Evolutionary conservation across 2,113 vertebrate species (phyloP), one percentile per base, ranked within the genome.

Genomic region (Crocuta crocuta): DNA sequence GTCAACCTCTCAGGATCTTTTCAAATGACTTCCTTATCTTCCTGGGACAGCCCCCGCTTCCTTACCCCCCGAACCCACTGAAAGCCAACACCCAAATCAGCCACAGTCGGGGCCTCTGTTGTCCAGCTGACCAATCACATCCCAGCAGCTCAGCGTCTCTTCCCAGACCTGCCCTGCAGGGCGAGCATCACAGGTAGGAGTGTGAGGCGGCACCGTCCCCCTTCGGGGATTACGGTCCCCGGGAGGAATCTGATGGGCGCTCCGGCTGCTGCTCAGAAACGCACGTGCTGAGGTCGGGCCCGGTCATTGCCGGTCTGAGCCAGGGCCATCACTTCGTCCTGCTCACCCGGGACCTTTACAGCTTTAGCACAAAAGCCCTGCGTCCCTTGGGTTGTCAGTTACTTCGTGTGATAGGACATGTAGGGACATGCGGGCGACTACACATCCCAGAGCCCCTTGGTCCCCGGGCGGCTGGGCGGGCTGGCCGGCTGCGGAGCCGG

Each of bases 111-210:
- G 4, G 24, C 53, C 12, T 8, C 26, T 15, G 68, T 7, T 28
- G 35, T 48, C 95, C 31, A 1, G 0, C 39, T 4, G 48, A 33
- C 33, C 15, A 5, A 7, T 31, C 5, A 4, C 17, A 12, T 31
- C 53, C 4, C 74, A 28, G 74, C 74, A 7, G 43, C 21, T 0
- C 28, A 39, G 63, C 26, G 17, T 15, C 33, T 39, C 55, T 63
- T 35, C 76, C 45, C 4, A 13, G 58, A 43, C 23, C 17, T 1
- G n/a, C 1, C 12, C 50, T 17, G 5, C 5, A 3, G 76, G 55
- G 61, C 2, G 4, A 21, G 50, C 10, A 0, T 2, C 0, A 0
- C 11, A 24, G 95, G 1, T 24, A 9, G 35, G 39, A 2, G 10
- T 4, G 9, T 12, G 21, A 26, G 26, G 35, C 79, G 8, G 16